Evolutionary conservation across 2,888 invertebrate genomes (phyloP).

Genomic region (Dromius quadrimaculatus): DNA sequence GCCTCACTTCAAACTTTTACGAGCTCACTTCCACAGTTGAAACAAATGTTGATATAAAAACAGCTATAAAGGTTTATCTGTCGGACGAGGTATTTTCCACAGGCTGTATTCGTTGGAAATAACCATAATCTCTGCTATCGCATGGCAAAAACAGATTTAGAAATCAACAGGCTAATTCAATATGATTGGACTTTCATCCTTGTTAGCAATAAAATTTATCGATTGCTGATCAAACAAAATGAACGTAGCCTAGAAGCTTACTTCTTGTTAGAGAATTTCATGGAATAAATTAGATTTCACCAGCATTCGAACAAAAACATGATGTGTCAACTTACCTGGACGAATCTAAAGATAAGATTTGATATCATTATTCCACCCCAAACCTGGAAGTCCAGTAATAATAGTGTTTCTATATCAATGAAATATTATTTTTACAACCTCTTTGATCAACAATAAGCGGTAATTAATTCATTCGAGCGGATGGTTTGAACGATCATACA

Average conservation of each 20-base stretch:
- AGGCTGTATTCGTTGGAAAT: conserved; percentile 12
- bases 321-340: too few species aligned
- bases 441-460: not conserved
- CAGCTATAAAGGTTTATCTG: conserved; percentile 37
- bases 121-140: conserved; percentile 9
- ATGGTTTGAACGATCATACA: not conserved
- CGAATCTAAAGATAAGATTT: too few species aligned
- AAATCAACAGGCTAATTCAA: conserved; percentile 45
- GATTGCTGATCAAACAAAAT: conserved; percentile 21
- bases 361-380: too few species aligned
- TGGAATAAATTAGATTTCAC: not conserved
- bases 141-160: conserved; percentile 38
- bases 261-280: not conserved
- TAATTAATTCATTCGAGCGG: not conserved
- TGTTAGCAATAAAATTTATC: conserved; percentile 40
- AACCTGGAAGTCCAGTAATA: too few species aligned
- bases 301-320: too few species aligned
- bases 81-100: conserved; percentile 23
- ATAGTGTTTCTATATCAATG: too few species aligned
- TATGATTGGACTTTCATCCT: conserved; percentile 40
- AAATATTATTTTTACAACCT: too few species aligned
- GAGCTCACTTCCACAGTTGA: conserved; percentile 28
- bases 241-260: conserved; percentile 3
- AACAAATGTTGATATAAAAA: conserved; percentile 22
- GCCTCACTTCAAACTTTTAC: not conserved